Evolutionary conservation across 2,113 vertebrate species (phyloP).

Genomic region (Eurystomus gularis): DNA sequence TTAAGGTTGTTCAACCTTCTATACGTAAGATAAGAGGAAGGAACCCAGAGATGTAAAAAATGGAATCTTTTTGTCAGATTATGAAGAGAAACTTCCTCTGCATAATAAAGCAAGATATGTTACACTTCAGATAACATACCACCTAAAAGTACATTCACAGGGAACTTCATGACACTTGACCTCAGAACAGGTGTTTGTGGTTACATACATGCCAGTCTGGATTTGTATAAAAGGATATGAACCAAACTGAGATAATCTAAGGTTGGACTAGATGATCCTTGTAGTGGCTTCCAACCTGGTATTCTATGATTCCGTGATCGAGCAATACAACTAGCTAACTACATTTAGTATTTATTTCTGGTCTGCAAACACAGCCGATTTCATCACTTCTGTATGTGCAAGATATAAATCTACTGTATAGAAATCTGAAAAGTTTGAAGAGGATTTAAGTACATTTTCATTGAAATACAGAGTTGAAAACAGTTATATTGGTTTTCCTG

Average conservation of each 20-base stretch:
- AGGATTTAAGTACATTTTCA: background rate
- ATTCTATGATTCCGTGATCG: too few relatives aligned
- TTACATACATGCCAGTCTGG: background rate
- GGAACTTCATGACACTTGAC: background rate
- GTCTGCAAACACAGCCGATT: background rate
- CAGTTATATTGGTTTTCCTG: background rate
- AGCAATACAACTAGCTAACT: background rate
- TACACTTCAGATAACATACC: background rate
- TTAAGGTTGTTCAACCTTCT: background rate
- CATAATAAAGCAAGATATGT: background rate
- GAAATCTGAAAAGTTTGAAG: background rate
- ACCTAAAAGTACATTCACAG: background rate
- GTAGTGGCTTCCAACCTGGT: too few relatives aligned
- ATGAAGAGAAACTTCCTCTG: background rate
- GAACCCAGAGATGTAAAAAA: background rate
- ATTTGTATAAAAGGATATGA: background rate
- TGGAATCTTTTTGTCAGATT: background rate
- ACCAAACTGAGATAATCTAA: background rate
- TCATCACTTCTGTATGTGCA: background rate
- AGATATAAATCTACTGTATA: background rate
- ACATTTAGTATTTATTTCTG: background rate
- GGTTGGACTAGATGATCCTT: too few relatives aligned
- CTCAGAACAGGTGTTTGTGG: background rate
- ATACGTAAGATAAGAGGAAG: background rate
- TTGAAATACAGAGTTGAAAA: background rate